Percentiles rank a stretch among this genome's conserved stretches.
Conservation (phyloP, 2,797 vertebrate genomes). For the Okamejei kenojei region DNA sequence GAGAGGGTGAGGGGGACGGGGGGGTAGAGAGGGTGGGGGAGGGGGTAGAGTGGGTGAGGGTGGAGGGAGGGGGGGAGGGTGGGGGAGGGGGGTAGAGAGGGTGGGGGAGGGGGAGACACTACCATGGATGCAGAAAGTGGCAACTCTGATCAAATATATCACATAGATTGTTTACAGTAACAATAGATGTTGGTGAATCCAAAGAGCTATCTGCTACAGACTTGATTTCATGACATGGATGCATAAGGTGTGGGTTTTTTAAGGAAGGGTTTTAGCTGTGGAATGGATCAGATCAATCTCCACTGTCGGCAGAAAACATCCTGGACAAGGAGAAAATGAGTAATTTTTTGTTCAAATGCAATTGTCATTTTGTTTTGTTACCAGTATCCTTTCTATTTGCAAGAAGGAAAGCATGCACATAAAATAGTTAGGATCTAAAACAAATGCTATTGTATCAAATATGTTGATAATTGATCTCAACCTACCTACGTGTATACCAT, state of each 20-base stretch:
- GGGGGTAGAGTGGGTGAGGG: too few species aligned
- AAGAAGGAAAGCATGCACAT: not conserved
- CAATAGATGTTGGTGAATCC: not conserved
- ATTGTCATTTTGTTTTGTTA: not conserved
- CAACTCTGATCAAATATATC: not conserved
- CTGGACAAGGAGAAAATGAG: not conserved
- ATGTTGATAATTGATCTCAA: not conserved
- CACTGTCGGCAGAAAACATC: not conserved
- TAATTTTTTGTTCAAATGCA: not conserved
- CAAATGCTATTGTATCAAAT: not conserved
- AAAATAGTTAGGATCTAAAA: not conserved
- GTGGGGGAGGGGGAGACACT: not conserved
- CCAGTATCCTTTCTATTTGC: not conserved
- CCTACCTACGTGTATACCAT: not conserved
- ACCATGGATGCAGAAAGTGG: not conserved
- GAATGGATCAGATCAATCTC: not conserved
- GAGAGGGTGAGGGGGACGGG: too few species aligned
- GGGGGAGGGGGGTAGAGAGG: too few species aligned
- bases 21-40: too few species aligned
- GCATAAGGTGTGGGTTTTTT: not conserved
- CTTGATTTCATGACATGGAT: not conserved
- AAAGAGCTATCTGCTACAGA: not conserved
- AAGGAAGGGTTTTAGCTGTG: not conserved
- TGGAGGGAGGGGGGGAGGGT: too few species aligned
- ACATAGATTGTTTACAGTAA: not conserved